Evolutionary conservation across 2,113 vertebrate species (phyloP).

Genomic region (Cynopterus brachyotis): DNA sequence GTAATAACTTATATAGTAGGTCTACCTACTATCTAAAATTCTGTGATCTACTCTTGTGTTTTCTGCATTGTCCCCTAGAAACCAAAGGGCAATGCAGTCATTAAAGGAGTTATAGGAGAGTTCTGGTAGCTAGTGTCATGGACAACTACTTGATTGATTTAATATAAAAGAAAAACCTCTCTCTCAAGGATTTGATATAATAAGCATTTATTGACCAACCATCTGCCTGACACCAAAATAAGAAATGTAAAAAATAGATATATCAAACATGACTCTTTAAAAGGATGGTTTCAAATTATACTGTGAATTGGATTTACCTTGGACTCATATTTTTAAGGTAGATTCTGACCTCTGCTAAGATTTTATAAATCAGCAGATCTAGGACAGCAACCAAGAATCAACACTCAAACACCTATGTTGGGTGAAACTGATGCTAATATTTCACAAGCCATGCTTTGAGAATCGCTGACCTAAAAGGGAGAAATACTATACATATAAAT

Average conservation of each 20-base stretch:
- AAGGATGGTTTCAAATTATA: background rate
- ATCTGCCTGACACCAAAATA: background rate
- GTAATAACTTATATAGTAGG: background rate
- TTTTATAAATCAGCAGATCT: background rate
- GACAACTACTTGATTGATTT: background rate
- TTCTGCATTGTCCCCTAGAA: background rate
- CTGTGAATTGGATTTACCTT: background rate
- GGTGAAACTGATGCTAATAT: background rate
- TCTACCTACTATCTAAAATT: background rate
- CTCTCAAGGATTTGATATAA: background rate
- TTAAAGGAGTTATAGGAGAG: background rate
- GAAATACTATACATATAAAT: background rate
- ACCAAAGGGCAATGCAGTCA: background rate
- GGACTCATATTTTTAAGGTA: background rate
- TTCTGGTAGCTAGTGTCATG: background rate
- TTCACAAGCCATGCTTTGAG: background rate
- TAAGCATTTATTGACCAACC: background rate
- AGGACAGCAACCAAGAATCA: background rate
- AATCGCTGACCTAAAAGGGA: background rate
- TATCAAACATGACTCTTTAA: background rate
- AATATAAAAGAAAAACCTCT: slow-evolving; percentile 7
- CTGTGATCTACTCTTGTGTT: background rate
- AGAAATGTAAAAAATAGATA: background rate
- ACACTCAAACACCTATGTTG: background rate
- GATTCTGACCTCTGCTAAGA: background rate